Base-by-base conservation (phyloP, 2,888 invertebrate genomes). In the Papilio demoleus region DNA sequence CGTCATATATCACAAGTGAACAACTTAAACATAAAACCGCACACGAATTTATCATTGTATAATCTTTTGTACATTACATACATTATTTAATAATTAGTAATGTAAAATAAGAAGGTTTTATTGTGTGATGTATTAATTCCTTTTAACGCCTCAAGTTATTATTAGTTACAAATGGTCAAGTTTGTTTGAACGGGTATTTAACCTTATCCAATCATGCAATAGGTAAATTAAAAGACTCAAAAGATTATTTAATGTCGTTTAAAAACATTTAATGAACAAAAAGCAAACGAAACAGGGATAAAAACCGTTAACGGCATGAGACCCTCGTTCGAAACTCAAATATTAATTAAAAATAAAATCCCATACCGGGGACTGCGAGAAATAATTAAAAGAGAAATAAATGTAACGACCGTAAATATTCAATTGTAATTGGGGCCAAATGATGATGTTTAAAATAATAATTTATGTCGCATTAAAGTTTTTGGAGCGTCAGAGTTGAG, bases 261-360 rank as follows among this genome's bases (percentile, higher is more conserved):
- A 27, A 50, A 47, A 62, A n/a, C 34, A 62, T 47, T 47, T 17
- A 66, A 59, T 59, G 17, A 34, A 14, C 9, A 3, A 45, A 31
- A 34, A 58, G 45, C 17, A 40, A 53, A 62, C n/a, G 22, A 56
- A 17, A 27, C 17, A 42, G 45, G 24, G 14, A 34, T 17, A 47
- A 68, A 56, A 56, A 11, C 27, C 5, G 17, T 68, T 62, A 27
- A 58, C 76, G 79, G 79, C 80, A 77, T 79, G 77, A 81, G 71
- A 73, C 77, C 77, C 73, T 68, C 71, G 70, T 68, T 68, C 65
- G n/a, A 71, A 75, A 77, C 75, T 76, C 75, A 78, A 78, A 79
- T 80, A 81, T 87, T 88, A 87, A 88, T 88, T 87, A 86, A 86
- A 87, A 86, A 84, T 82, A 84, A 85, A 84, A 84, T 80, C 79